Conservation (phyloP, 2,113 vertebrate genomes). For the Centrocercus urophasianus region DNA sequence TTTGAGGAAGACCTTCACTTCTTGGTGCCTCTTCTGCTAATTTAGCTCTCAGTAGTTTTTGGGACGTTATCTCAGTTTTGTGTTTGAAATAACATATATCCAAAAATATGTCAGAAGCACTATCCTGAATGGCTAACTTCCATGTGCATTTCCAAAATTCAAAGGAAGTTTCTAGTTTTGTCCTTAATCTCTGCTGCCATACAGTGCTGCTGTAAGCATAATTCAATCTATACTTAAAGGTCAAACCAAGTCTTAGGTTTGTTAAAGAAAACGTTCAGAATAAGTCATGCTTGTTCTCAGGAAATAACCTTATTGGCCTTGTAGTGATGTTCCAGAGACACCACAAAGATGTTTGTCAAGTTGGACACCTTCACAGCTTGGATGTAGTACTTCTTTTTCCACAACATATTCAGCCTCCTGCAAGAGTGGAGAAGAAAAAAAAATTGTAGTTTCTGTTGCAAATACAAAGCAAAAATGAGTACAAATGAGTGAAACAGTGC, state of each 20-base stretch:
- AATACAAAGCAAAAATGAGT: background rate
- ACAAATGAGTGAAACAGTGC: background rate
- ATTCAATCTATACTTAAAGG: background rate
- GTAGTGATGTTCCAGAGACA: background rate
- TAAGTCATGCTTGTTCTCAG: background rate
- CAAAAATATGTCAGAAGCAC: background rate
- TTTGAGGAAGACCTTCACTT: background rate
- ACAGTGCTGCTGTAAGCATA: background rate
- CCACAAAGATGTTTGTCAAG: fast-evolving
- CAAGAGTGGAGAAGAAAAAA: background rate
- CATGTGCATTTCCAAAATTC: background rate
- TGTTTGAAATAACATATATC: background rate
- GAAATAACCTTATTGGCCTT: background rate
- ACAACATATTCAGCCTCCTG: background rate
- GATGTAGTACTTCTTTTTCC: background rate
- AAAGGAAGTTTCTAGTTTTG: background rate
- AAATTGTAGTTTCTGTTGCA: background rate
- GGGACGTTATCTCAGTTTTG: background rate
- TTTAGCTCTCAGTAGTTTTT: background rate
- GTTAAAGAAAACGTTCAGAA: background rate
- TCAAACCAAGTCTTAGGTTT: background rate
- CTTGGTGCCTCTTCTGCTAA: background rate
- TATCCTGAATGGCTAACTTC: background rate
- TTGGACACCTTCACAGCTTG: background rate
- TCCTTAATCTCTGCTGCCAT: background rate